Base-by-base conservation (phyloP, 2,113 vertebrate genomes). In the Colius striatus region DNA sequence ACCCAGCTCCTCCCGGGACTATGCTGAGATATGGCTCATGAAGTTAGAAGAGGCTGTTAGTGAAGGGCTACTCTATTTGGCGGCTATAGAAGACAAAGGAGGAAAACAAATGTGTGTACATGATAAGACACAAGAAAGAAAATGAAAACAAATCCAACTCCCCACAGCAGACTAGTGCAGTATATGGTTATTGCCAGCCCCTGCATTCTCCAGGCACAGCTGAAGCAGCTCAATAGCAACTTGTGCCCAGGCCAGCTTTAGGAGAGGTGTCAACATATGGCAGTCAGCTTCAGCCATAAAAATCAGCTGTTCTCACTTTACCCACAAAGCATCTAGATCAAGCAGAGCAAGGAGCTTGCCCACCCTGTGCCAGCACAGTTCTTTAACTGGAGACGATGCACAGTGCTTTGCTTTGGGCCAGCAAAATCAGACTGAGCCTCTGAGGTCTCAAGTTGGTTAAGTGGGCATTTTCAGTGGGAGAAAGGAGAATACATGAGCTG, bases 261-360 rank as follows among this genome's bases (percentile, higher is more conserved):
- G 78, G 45, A 92, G 72, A 87, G 41, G 62, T 72, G 89, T n/a
- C 67, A 94, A 75, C 84, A 93, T 43, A 96, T 25, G 78, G 82
- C 66, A 92, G 45, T 17, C 58, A 83, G 63, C 54, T 34, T 43
- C 85, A 84, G 76, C 73, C 87, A 50, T 13, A 54, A 70, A 71
- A 82, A 84, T 29, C 79, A 90, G 72, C 79, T 93, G 74, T 19
- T 90, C 83, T 21, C 82, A 60, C 55, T 84, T 47, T 10, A 80
- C 51, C n/a, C 76, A 91, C 43, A 78, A 72, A 87, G 34, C 26
- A 75, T 17, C 5, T 48, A 55, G 34, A 71, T 25, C 30, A 71
- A 71, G 63, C 75, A 77, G 43, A 88, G 63, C 22, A 29, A 87
- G 47, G 38, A 5, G 0, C 29, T 10, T 50, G n/a, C 17, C 57